Percentiles rank a stretch among this genome's conserved stretches.
Evolutionary conservation across 2,113 vertebrate genomes (phyloP).

Genomic region (Corythornis madagascariensis): DNA sequence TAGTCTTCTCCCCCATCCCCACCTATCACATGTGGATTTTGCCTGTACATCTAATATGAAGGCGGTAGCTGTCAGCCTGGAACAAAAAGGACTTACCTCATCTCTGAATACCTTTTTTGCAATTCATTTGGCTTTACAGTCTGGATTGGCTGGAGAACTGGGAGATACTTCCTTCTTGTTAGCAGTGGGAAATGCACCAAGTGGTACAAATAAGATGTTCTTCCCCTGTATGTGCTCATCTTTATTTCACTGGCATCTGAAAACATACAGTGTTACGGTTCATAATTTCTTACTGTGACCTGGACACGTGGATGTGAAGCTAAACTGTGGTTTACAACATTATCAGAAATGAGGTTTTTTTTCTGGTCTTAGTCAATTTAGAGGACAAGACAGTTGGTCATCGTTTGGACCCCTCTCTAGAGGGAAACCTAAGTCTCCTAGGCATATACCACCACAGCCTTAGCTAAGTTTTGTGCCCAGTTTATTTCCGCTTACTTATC

Average conservation of each 20-base stretch:
- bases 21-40: not conserved
- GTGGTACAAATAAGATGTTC: not conserved
- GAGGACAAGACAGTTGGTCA: not conserved
- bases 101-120: not conserved
- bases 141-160: not conserved
- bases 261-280: not conserved
- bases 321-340: not conserved
- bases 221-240: rapidly evolving
- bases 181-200: not conserved
- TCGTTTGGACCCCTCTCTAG: not conserved
- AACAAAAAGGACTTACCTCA: not conserved
- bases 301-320: not conserved
- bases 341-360: not conserved
- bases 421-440: not conserved
- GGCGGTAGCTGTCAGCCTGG: not conserved
- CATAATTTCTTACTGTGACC: not conserved
- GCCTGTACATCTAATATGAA: not conserved
- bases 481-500: not conserved
- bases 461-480: not conserved
- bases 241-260: not conserved
- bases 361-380: not conserved
- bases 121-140: not conserved
- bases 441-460: not conserved
- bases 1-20: not conserved
- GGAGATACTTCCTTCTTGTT: not conserved